Base-by-base conservation (phyloP, 1,140 invertebrate species). In the Temnothorax longispinosus region DNA sequence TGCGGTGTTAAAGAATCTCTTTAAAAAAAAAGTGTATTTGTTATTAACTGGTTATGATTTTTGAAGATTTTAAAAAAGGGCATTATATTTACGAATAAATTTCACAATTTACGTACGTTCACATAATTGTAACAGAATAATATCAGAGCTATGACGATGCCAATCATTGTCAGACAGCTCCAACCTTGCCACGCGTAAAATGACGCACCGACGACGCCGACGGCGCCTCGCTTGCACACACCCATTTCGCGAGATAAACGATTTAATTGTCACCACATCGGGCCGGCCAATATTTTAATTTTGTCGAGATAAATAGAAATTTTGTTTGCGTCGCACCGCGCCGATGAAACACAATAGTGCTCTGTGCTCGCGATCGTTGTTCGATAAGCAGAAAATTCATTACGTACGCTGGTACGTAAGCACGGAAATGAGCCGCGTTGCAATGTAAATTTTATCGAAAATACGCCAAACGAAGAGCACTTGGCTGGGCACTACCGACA, bases 111-210 rank as follows among this genome's bases (percentile, higher is more conserved):
- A 86, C 85, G 21, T 86, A 86, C 85, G 1, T 60, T 13, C 64
- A 85, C 15, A 62, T 91, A 89, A 58, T 56, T 67, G n/a, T 86
- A 89, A 32, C 32, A 88, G 62, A 86, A 88, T 80, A 88, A 86
- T 1, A 35, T 47, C 54, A 82, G 41, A 50, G 50, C 52, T 41
- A 86, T 21, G 15, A 88, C 18, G 15, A 90, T 86, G 32, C 50
- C 89, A 18, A 91, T 27, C 18, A 87, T 18, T 18, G 76, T 89
- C 56, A 89, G 50, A 38, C 86, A 88, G 47, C 50, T 81, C 90
- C 90, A 91, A 47, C 86, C 86, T 74, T 69, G 64, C 90, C 90
- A 91, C 1, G 86, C 75, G 35, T 87, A 89, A 71, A 91, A 89
- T 15, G 88, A 32, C 41, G 10, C 10, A 10, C 35, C 8, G 21